A percentile compares a stretch with the other conserved stretches of the same genome.
Evolutionary conservation across 2,113 vertebrate genomes (phyloP).

Genomic region (Perca schrenkii): DNA sequence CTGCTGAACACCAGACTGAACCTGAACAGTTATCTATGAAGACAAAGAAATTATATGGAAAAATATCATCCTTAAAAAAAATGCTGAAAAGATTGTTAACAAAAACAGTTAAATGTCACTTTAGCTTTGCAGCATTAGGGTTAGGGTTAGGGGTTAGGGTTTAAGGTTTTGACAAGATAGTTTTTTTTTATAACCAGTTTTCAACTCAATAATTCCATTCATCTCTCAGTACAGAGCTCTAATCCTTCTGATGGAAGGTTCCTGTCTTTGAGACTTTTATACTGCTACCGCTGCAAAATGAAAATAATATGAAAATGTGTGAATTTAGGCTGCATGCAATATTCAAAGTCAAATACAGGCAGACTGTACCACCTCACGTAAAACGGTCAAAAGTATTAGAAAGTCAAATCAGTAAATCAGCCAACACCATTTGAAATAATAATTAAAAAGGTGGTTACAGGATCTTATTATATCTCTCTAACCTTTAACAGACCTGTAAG

Average conservation of each 20-base stretch:
- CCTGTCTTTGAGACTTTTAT: too few species aligned
- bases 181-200: too few species aligned
- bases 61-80: background rate
- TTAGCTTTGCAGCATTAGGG: too few species aligned
- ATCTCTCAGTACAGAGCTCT: background rate
- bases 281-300: too few species aligned
- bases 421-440: too few species aligned
- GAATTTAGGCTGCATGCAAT: background rate
- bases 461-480: too few species aligned
- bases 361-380: background rate
- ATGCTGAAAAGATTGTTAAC: too few species aligned
- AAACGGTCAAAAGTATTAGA: too few species aligned
- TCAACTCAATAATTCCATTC: background rate
- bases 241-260: background rate
- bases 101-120: background rate
- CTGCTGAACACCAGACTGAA: background rate
- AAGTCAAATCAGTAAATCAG: too few species aligned
- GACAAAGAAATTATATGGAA: background rate
- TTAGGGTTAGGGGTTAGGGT: too few species aligned
- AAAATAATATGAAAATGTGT: background rate
- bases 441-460: too few species aligned
- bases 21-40: background rate
- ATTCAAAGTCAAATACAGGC: background rate
- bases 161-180: too few species aligned
- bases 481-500: background rate